These are phyloP conservation scores for Sisyra terminalis DNA, from an alignment of 2,888 invertebrate species.

Conservation along the genomic window DNA sequence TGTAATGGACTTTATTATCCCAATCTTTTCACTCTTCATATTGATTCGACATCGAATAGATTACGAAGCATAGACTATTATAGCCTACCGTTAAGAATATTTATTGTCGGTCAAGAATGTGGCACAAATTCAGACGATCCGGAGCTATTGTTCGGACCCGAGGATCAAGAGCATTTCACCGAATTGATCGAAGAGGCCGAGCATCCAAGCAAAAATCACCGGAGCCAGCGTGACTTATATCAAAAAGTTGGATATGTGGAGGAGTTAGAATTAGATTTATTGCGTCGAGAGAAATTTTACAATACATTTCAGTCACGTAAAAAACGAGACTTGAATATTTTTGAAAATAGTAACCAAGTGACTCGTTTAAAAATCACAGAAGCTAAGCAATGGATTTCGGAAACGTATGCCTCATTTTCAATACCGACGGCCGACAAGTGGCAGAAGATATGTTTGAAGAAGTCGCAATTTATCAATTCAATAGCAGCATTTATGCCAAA, in stretches of 20 bases:
- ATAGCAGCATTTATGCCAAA: conserved; percentile 61
- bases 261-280: not conserved
- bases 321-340: conserved; percentile 15
- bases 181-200: conserved; percentile 30
- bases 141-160: conserved; percentile 19
- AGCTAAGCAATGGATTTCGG: conserved; percentile 72
- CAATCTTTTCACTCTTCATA: conserved; percentile 69
- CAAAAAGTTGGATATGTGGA: conserved; percentile 1
- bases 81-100: conserved; percentile 58
- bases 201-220: conserved; percentile 14
- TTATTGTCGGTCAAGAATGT: conserved; percentile 56
- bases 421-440: conserved; percentile 67
- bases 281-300: conserved; percentile 2
- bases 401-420: conserved; percentile 75
- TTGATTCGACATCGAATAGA: conserved; percentile 69
- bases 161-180: conserved; percentile 36
- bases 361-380: conserved; percentile 52
- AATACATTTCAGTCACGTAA: conserved; percentile 6
- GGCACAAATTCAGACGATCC: conserved; percentile 43
- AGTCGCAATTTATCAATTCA: conserved; percentile 66
- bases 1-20: conserved; percentile 74
- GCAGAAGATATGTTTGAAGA: conserved; percentile 63
- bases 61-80: conserved; percentile 69
- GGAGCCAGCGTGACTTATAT: not conserved
- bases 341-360: conserved; percentile 35